phyloP scores from a whole-genome alignment of 2,888 invertebrate genomes.

The Apodemia mormo region DNA sequence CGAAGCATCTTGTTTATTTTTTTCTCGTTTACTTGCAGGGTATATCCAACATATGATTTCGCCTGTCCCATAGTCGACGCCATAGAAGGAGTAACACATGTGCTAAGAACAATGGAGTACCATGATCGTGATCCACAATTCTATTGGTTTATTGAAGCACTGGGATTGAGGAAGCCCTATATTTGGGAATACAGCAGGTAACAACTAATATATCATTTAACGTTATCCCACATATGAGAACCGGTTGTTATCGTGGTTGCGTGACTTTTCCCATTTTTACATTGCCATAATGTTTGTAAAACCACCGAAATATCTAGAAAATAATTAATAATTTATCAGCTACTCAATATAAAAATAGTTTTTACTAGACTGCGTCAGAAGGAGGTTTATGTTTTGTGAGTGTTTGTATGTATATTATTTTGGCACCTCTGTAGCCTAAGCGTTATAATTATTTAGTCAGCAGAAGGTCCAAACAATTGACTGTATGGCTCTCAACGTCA shows the following conservation, averaged over 20 bases:
- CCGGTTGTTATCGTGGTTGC: no score
- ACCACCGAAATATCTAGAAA: no score
- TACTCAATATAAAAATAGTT: no score
- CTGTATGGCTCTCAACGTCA: no score
- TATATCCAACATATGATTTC: slow-evolving; percentile 99
- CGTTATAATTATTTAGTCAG: no score
- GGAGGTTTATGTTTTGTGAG: not conserved
- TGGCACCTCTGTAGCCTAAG: not conserved
- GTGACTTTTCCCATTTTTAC: no score
- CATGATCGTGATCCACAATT: slow-evolving; percentile 99
- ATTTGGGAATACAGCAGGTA: slow-evolving; percentile 96
- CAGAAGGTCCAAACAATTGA: no score
- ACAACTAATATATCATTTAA: not conserved
- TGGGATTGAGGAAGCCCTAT: slow-evolving; percentile 92
- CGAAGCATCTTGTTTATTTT: no score
- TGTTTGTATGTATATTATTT: slow-evolving; percentile 4
- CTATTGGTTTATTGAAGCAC: slow-evolving; percentile 96
- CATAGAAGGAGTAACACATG: slow-evolving; percentile 98
- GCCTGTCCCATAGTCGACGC: slow-evolving; percentile 99
- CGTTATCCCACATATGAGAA: not conserved
- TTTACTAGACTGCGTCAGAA: no score
- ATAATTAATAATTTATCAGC: no score
- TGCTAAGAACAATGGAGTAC: slow-evolving; percentile 98
- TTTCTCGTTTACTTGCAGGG: slow-evolving; percentile 78
- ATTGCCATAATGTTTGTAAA: no score